These are phyloP conservation scores for Actias luna DNA, from an alignment of 2,888 invertebrate genomes.

Conservation along the genomic window DNA sequence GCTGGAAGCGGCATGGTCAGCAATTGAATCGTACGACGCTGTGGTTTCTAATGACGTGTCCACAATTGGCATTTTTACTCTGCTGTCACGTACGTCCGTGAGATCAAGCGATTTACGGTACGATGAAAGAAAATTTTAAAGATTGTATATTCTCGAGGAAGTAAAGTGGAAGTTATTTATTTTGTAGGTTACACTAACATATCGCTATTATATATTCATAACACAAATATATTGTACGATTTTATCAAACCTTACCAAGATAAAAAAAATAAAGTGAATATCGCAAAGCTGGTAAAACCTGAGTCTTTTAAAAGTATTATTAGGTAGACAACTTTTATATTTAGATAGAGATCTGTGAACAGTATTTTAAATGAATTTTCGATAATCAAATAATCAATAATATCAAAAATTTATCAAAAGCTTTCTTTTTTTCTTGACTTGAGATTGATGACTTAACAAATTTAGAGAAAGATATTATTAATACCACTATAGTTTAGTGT, in stretches of 20 bases:
- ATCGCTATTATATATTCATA: not conserved
- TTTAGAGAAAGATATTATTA: not conserved
- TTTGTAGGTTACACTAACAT: not conserved
- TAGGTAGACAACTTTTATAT: not conserved
- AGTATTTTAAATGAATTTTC: not conserved
- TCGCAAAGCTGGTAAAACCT: no score
- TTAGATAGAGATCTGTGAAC: not conserved
- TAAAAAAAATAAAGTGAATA: no score
- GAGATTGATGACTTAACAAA: no score
- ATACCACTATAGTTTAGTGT: not conserved
- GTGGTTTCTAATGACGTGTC: constrained; percentile 52
- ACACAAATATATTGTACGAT: not conserved
- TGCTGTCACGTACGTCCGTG: constrained; percentile 56
- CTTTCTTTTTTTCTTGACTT: not conserved
- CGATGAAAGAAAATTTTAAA: not conserved
- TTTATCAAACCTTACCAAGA: not conserved
- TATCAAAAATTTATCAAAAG: not conserved
- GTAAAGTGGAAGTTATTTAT: not conserved
- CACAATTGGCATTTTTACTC: constrained; percentile 69
- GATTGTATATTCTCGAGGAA: not conserved
- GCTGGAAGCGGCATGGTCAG: constrained; percentile 65
- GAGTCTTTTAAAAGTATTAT: no score
- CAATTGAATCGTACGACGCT: constrained; percentile 35
- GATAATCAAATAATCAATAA: not conserved
- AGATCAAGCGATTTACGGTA: constrained; percentile 39